Base-by-base conservation (phyloP, 2,113 vertebrate genomes). In the Colossoma macropomum region DNA sequence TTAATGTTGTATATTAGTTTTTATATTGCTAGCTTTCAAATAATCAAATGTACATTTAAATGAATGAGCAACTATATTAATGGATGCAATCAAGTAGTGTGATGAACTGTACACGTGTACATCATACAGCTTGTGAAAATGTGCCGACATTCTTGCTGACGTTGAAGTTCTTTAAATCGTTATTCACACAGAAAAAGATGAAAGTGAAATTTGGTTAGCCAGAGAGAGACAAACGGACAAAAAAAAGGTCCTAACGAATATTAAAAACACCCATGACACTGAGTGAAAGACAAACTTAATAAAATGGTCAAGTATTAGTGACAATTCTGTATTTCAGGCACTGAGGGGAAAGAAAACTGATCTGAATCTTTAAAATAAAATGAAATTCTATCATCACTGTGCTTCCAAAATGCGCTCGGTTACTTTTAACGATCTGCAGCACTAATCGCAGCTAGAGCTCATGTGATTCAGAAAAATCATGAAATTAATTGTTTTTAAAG, bases 221-320 rank as follows among this genome's bases (percentile, higher is more conserved):
- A 71, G 10, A 41, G 25, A 25, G 45, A 79, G 30, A 69, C 50
- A 27, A 30, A 81, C 6, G 2, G 41, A 65, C 32, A 11, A 82
- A 21, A 34, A 60, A 79, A 38, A 23, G 68, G 12, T 62, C 84
- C 11, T 78, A 76, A 86, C 32, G 50, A 86, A 89, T 89, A 84
- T 70, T 56, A 86, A 82, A 87, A 86, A 90, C 41, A 88, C 80
- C 62, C 79, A 88, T 87, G 89, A 90, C 88, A 91, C 56, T 52
- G 69, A 52, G 10, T 56, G 34, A 82, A 28, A 75, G 21, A 80
- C 79, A 80, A 74, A 76, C 63, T 50, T 28, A 68, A 69, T 28
- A 48, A 62, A 21, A 59, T 30, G 25, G 27, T 75, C 16, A 78
- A 70, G 41, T 68, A 71, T 75, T 70, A 79, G 74, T 79, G 62